Conservation (phyloP, 2,888 invertebrate genomes). For the Dryobota labecula region DNA sequence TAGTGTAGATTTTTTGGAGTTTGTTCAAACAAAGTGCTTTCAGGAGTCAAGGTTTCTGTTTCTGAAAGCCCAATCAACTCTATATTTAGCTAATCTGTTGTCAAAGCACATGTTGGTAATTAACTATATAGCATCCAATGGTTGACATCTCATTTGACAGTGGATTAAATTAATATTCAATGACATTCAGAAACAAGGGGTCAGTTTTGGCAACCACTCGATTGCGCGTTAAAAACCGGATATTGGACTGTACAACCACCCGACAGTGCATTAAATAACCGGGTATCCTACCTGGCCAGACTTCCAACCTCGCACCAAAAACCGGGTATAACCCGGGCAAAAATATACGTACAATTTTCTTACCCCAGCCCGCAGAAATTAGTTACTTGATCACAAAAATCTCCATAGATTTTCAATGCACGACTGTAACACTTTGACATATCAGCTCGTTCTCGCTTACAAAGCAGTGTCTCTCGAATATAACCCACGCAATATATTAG, state of each 20-base stretch:
- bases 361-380: slow-evolving; percentile 56
- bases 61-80: neutral
- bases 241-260: neutral
- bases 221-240: neutral
- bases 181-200: neutral
- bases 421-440: slow-evolving; percentile 54
- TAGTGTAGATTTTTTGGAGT: neutral
- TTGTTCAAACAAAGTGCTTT: neutral
- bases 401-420: slow-evolving; percentile 53
- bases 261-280: neutral
- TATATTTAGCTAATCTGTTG: no score
- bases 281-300: neutral
- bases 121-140: neutral
- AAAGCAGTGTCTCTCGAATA: slow-evolving; percentile 44
- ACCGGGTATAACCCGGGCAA: neutral
- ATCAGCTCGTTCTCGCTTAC: slow-evolving; percentile 36
- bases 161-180: neutral
- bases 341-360: slow-evolving; percentile 34
- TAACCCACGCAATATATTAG: slow-evolving; percentile 51
- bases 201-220: neutral
- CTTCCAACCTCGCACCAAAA: neutral
- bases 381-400: slow-evolving; percentile 55
- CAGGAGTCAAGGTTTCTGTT: neutral
- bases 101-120: neutral
- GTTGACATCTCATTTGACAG: neutral